Conservation (phyloP, 2,888 invertebrate genomes). For the Dascillus cervinus region DNA sequence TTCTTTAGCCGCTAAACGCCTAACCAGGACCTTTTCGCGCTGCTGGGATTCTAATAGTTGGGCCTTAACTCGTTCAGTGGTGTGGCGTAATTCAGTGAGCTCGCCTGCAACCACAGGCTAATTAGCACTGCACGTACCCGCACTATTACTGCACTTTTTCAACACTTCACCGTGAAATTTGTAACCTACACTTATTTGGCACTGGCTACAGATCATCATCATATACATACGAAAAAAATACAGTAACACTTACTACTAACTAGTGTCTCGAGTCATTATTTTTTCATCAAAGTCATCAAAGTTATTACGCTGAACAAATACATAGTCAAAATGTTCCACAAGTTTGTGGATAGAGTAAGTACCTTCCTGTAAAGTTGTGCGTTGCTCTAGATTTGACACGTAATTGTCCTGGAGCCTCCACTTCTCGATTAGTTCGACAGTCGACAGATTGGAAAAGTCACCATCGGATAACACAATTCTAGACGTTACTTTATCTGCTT, state of each 20-base stretch:
- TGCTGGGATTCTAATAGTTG: constrained; percentile 82
- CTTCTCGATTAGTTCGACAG: constrained; percentile 58
- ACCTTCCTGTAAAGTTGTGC: constrained; percentile 72
- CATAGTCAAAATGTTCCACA: constrained; percentile 25
- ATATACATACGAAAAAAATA: constrained; percentile 9
- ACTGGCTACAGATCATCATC: constrained; percentile 18
- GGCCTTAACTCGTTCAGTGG: constrained; percentile 71
- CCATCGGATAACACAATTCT: constrained; percentile 57
- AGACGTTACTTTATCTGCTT: constrained; percentile 43
- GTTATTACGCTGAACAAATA: too few relatives aligned
- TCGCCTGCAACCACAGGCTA: constrained; percentile 51
- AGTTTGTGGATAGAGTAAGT: constrained; percentile 44
- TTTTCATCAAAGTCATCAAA: too few relatives aligned
- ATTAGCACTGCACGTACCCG: constrained; percentile 22
- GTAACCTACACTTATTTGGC: constrained; percentile 19
- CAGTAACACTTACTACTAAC: constrained; percentile 13
- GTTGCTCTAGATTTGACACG: constrained; percentile 67
- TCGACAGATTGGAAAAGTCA: constrained; percentile 56
- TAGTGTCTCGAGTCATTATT: constrained; percentile 24
- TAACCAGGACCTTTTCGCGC: constrained; percentile 85
- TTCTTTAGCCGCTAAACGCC: constrained; percentile 89
- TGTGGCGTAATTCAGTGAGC: constrained; percentile 63
- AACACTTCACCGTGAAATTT: constrained; percentile 13
- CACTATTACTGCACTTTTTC: constrained; percentile 20
- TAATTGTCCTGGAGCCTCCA: constrained; percentile 72